Conservation (phyloP, 1,140 invertebrate genomes). For the Coenobita brevimanus region DNA sequence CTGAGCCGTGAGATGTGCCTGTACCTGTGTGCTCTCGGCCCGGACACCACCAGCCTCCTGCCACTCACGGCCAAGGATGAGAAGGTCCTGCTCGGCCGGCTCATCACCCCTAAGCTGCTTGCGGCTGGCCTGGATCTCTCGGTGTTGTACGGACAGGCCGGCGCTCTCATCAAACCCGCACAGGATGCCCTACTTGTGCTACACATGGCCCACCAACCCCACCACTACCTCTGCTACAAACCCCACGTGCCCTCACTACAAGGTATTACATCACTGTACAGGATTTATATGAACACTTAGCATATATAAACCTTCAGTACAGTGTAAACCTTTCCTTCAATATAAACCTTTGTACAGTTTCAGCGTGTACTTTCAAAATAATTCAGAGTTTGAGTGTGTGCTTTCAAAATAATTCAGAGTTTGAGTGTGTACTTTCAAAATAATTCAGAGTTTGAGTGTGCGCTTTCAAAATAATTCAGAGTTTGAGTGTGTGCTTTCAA, state of each 20-base stretch:
- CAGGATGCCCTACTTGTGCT: slow-evolving; percentile 39
- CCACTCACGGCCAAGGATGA: slow-evolving; percentile 53
- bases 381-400: no score
- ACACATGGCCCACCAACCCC: slow-evolving; percentile 32
- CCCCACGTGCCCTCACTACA: slow-evolving; percentile 51
- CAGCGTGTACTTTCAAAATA: no score
- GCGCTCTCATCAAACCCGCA: slow-evolving; percentile 31
- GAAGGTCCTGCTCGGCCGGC: slow-evolving; percentile 21
- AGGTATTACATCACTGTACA: not conserved
- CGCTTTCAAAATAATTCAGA: no score
- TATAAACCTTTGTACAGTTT: no score
- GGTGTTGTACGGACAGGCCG: slow-evolving; percentile 43
- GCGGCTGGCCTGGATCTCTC: slow-evolving; percentile 42
- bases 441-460: no score
- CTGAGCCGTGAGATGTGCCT: slow-evolving; percentile 42
- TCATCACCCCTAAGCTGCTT: slow-evolving; percentile 44
- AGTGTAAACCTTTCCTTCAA: no score
- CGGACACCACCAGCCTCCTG: slow-evolving; percentile 36
- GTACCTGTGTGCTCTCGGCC: slow-evolving; percentile 47
- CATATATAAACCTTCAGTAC: no score
- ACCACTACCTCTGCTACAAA: slow-evolving; percentile 49
- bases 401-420: no score
- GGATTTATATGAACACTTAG: no score
- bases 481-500: no score
- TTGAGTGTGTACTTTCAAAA: no score